Conservation (phyloP, 2,888 invertebrate species). For the Eupithecia centaureata region DNA sequence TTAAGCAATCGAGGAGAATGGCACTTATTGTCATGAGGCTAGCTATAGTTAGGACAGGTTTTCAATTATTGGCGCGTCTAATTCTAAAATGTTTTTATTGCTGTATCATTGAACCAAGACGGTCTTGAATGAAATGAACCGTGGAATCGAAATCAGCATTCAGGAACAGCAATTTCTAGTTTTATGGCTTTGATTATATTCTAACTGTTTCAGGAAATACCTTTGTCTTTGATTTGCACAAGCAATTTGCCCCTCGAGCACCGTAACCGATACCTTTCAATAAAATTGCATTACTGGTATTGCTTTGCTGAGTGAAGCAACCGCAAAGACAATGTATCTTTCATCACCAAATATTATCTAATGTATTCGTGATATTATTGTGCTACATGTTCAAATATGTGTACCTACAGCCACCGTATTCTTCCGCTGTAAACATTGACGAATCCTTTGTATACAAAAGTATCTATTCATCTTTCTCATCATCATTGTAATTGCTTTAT, state of each 20-base stretch:
- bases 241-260: constrained; percentile 49
- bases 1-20: constrained; percentile 28
- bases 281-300: constrained; percentile 62
- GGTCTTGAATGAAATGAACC: constrained; percentile 29
- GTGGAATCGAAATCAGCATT: constrained; percentile 27
- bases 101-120: constrained; percentile 35
- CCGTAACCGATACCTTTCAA: constrained; percentile 55
- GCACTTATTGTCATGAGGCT: background rate
- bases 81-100: constrained; percentile 34
- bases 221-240: constrained; percentile 38
- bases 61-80: constrained; percentile 33
- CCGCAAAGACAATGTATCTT: constrained; percentile 66
- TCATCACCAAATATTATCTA: constrained; percentile 68
- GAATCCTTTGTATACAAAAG: constrained; percentile 58
- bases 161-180: constrained; percentile 24
- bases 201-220: constrained; percentile 41
- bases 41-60: constrained; percentile 31
- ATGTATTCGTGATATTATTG: constrained; percentile 57
- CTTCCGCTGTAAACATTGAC: constrained; percentile 56
- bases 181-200: constrained; percentile 28
- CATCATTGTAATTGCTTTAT: constrained; percentile 69
- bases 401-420: constrained; percentile 27
- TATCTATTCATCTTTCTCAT: constrained; percentile 49
- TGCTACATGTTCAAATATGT: constrained; percentile 49
- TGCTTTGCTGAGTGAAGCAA: constrained; percentile 55